A percentile compares a stretch with the other conserved stretches of the same genome.
phyloP scores from a whole-genome alignment of 2,888 invertebrate genomes.

The Agrochola lota region DNA sequence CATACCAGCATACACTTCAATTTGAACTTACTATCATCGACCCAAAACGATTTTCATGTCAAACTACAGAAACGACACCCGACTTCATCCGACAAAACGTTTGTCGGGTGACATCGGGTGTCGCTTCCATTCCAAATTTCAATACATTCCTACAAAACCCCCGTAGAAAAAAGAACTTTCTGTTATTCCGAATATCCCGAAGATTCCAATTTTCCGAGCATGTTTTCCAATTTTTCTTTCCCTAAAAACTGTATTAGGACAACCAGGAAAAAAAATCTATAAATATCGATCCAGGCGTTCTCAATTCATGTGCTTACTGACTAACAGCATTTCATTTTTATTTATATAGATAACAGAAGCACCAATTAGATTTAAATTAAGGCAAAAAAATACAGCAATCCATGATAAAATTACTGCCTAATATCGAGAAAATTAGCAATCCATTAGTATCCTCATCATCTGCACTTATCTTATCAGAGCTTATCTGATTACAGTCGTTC shows the following conservation, averaged over 20 bases:
- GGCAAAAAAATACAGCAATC: conserved; percentile 9
- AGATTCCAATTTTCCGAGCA: background rate
- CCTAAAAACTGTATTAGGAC: background rate
- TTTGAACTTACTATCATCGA: background rate
- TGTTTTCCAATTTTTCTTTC: background rate
- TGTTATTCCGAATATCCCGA: background rate
- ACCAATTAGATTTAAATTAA: conserved; percentile 8
- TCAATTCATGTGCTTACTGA: background rate
- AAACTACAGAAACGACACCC: background rate
- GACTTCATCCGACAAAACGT: background rate
- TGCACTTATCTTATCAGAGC: conserved; percentile 29
- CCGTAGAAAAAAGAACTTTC: no score
- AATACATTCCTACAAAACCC: no score
- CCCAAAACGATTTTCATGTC: background rate
- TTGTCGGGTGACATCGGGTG: no score
- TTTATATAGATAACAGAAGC: background rate
- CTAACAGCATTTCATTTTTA: background rate
- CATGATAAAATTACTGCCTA: conserved; percentile 21
- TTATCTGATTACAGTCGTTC: conserved; percentile 31
- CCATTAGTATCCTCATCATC: conserved; percentile 21
- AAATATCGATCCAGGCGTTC: background rate
- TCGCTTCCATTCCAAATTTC: background rate
- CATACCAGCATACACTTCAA: background rate
- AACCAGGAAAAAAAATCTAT: background rate
- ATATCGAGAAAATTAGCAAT: conserved; percentile 28